Evolutionary conservation across 2,797 vertebrate genomes (phyloP), one percentile per base, ranked within the genome.

Genomic region (Spondyliosoma cantharus): DNA sequence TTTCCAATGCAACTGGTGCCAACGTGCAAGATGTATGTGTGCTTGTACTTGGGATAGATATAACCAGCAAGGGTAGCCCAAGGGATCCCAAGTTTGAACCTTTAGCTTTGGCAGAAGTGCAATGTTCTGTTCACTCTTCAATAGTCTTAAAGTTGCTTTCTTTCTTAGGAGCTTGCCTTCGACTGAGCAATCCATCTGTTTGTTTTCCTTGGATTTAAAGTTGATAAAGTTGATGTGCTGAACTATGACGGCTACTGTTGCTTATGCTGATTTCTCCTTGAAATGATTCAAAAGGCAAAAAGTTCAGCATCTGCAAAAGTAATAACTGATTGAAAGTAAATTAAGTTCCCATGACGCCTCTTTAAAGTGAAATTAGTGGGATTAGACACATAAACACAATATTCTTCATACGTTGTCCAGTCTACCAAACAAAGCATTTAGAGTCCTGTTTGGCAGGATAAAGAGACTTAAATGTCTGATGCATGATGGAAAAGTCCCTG

Each of bases 401-500:
- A 17, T 71, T 61, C 5, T 32, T 57, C 7, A 25, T 24, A 15
- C 20, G 37, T 61, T 43, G 15, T 67, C 56, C 7, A 57, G 19
- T 46, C 3, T 15, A 42, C 57, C 32, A 50, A 75, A 78, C 53
- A 79, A 13, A 74, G 24, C 59, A 43, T 66, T 66, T 65, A 37
- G 8, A 24, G 29, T 83, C 37, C 15, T 42, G 73, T 78, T 80
- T 85, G 80, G 74, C 78, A 69, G 48, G n/a, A 63, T 45, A 68
- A 59, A 62, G 22, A 73, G 45, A 32, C 29, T 62, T 61, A n/a
- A 75, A 74, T 75, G 37, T 72, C 37, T 63, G 59, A 78, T 37
- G 73, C 65, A 70, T 85, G 52, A 84, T 88, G 83, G 88, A 88
- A 89, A 91, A 91, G 59, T 89, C 86, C 87, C 84, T 82, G 76